Percentiles rank a stretch among this genome's conserved stretches.
phyloP scores from a whole-genome alignment of 2,797 vertebrate species.

The Acanthurus tractus region DNA sequence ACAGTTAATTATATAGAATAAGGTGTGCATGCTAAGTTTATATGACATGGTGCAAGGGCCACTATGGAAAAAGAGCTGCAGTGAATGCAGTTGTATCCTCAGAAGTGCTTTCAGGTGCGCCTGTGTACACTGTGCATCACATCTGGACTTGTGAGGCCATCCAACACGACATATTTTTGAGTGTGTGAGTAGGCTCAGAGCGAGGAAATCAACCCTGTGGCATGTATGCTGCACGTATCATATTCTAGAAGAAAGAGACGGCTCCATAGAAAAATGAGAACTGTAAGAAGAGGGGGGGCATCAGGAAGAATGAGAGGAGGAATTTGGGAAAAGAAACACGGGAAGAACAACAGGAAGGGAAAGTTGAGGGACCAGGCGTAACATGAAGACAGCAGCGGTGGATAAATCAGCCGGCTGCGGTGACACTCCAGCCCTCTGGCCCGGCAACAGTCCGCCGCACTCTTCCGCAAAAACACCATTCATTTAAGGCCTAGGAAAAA shows the following conservation, averaged over 20 bases:
- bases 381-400: slow-evolving; percentile 84
- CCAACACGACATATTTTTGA: slow-evolving; percentile 45
- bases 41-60: slow-evolving; percentile 12
- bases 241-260: slow-evolving; percentile 65
- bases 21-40: slow-evolving; percentile 30
- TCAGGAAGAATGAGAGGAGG: slow-evolving; percentile 70
- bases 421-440: slow-evolving; percentile 77
- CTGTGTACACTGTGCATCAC: slow-evolving; percentile 35
- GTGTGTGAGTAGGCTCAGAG: slow-evolving; percentile 42
- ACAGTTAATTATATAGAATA: slow-evolving; percentile 50
- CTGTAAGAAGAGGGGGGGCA: slow-evolving; percentile 37
- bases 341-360: slow-evolving; percentile 89
- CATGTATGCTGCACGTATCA: slow-evolving; percentile 54
- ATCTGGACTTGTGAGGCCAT: slow-evolving; percentile 25
- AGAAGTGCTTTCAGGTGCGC: slow-evolving; percentile 55
- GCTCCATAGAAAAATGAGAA: slow-evolving; percentile 67
- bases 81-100: slow-evolving; percentile 53
- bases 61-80: slow-evolving; percentile 35
- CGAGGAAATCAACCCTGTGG: slow-evolving; percentile 62
- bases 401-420: slow-evolving; percentile 84
- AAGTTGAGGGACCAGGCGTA: slow-evolving; percentile 83
- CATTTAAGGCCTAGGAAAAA: slow-evolving; percentile 69
- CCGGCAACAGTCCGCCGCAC: slow-evolving; percentile 67
- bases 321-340: slow-evolving; percentile 84
- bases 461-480: slow-evolving; percentile 87